A percentile compares a stretch with the other conserved stretches of the same genome.
Conservation (phyloP, 2,888 invertebrate genomes). For the Ecdyonurus torrentis region DNA sequence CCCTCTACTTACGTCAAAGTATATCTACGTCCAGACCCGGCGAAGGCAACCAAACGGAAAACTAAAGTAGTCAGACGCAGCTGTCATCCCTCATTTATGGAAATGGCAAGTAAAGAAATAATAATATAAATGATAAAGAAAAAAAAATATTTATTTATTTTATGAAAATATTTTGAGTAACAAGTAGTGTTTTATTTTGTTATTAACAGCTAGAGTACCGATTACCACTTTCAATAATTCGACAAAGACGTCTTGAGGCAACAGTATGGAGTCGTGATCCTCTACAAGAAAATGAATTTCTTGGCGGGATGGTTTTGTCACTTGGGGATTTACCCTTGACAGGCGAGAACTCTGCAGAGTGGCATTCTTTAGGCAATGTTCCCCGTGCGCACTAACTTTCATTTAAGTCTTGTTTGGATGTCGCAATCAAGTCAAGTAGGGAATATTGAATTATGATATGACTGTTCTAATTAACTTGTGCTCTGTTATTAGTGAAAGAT, state of each 20-base stretch:
- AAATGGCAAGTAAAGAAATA: constrained; percentile 73
- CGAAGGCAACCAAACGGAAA: constrained; percentile 87
- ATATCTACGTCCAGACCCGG: constrained; percentile 82
- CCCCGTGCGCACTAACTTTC: neutral
- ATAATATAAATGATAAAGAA: neutral
- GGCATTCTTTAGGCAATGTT: constrained; percentile 56
- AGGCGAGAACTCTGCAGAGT: constrained; percentile 56
- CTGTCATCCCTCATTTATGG: constrained; percentile 95
- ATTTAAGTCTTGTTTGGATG: no score
- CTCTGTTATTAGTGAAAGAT: no score
- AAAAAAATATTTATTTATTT: neutral
- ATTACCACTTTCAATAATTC: constrained; percentile 61
- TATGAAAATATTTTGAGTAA: neutral
- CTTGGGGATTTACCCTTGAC: constrained; percentile 54
- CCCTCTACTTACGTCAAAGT: constrained; percentile 83
- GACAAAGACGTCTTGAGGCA: constrained; percentile 63
- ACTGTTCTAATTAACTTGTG: no score
- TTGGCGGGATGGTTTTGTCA: constrained; percentile 78
- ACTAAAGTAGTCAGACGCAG: constrained; percentile 84
- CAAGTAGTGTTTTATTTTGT: neutral
- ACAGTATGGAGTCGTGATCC: constrained; percentile 92
- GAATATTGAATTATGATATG: no score
- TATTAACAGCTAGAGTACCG: constrained; percentile 65
- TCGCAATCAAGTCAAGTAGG: no score
- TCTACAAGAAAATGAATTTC: constrained; percentile 83